Base-by-base conservation (phyloP, 23 tunicate genomes). In the Clavelina lepadiformis region DNA sequence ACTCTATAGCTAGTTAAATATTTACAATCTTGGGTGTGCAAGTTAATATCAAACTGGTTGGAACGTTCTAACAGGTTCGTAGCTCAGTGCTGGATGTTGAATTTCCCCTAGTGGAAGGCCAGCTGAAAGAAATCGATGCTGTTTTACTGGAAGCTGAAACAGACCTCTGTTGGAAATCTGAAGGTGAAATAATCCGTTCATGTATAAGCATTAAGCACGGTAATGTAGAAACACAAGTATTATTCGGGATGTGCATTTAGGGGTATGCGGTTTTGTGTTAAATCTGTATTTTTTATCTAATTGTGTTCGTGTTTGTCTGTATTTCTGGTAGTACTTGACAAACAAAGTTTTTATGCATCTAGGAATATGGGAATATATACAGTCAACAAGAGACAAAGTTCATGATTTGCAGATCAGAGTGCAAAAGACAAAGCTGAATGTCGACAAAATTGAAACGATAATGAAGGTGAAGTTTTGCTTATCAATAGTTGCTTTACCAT, bases 281-380 rank as follows among this genome's bases (percentile, higher is more conserved):
- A n/a, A n/a, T n/a, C n/a, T n/a, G n/a, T n/a, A n/a, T n/a, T n/a
- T n/a, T n/a, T n/a, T n/a, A n/a, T n/a, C n/a, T n/a, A n/a, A n/a
- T n/a, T n/a, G n/a, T n/a, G n/a, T n/a, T n/a, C n/a, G n/a, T n/a
- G n/a, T n/a, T n/a, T n/a, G n/a, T n/a, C n/a, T n/a, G n/a, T n/a
- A n/a, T n/a, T n/a, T n/a, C n/a, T n/a, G n/a, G n/a, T n/a, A n/a
- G n/a, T n/a, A n/a, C n/a, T n/a, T n/a, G n/a, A n/a, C n/a, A n/a
- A n/a, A n/a, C n/a, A n/a, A n/a, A n/a, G n/a, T n/a, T n/a, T n/a
- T n/a, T n/a, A n/a, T n/a, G n/a, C n/a, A n/a, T 32, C 1, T 29
- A 89, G 97, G 79, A 33, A 81, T 93, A 7, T 93, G 88, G 88
- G 87, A 73, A 13, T 93, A 93, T 75, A 93, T 93, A 1, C 92